These are phyloP conservation scores for Leistus spinibarbis DNA, from an alignment of 2,888 invertebrate species.

Conservation along the genomic window DNA sequence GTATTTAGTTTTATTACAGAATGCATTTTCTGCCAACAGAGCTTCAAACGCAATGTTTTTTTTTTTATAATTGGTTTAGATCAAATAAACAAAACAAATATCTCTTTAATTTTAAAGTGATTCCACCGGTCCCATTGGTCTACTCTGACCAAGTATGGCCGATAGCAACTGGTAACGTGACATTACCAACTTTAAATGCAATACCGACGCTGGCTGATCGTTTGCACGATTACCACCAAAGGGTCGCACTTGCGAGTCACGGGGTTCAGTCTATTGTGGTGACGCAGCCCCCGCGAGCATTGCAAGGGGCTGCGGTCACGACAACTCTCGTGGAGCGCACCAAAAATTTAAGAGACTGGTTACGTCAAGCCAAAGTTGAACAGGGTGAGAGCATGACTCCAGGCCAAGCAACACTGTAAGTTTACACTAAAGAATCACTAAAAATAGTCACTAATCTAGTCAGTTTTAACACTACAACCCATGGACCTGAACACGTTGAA, in stretches of 20 bases:
- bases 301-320: conserved; percentile 59
- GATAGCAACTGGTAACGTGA: conserved; percentile 50
- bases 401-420: conserved; percentile 52
- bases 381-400: conserved; percentile 43
- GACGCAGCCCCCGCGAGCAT: conserved; percentile 53
- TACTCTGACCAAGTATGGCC: conserved; percentile 65
- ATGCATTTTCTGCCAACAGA: background rate
- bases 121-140: conserved; percentile 59
- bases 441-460: background rate
- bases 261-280: conserved; percentile 57
- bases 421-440: background rate
- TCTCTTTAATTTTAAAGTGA: conserved; percentile 45
- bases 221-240: conserved; percentile 62
- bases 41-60: background rate
- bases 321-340: conserved; percentile 70
- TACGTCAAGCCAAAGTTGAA: conserved; percentile 61
- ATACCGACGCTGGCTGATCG: conserved; percentile 61
- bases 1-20: too few relatives aligned
- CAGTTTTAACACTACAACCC: background rate
- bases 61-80: background rate
- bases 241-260: conserved; percentile 58
- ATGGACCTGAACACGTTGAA: background rate
- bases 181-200: conserved; percentile 54
- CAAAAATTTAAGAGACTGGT: conserved; percentile 69
- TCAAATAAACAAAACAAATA: too few relatives aligned